Percentiles rank a stretch among this genome's conserved stretches.
Evolutionary conservation across 2,888 invertebrate genomes (phyloP).

Genomic region (Syrphus vitripennis): DNA sequence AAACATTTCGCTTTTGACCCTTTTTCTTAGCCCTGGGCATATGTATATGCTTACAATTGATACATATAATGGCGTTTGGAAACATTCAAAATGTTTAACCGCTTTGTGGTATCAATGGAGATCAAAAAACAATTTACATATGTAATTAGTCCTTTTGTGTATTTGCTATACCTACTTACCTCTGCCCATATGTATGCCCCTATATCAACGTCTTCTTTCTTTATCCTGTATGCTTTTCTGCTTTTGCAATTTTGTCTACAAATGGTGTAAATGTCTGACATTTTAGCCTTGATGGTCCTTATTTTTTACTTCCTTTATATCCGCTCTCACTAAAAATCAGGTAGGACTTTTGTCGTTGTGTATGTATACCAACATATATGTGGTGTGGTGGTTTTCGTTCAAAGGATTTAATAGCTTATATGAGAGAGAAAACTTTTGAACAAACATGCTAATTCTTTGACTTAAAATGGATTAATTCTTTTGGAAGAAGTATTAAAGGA

Average conservation of each 20-base stretch:
- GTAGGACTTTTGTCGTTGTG: constrained; percentile 16
- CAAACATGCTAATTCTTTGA: constrained; percentile 62
- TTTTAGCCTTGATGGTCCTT: not conserved
- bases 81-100: constrained; percentile 67
- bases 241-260: constrained; percentile 5
- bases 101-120: constrained; percentile 72
- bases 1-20: constrained; percentile 52
- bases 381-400: constrained; percentile 22
- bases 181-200: not conserved
- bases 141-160: constrained; percentile 71
- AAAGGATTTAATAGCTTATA: constrained; percentile 44
- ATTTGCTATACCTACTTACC: not conserved
- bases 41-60: not conserved
- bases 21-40: constrained; percentile 26
- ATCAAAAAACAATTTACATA: constrained; percentile 74
- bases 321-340: constrained; percentile 1
- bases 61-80: not conserved
- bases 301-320: not conserved
- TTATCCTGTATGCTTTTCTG: not conserved
- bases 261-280: constrained; percentile 49
- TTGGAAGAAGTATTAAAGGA: constrained; percentile 29
- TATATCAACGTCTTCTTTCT: not conserved
- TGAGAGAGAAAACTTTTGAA: constrained; percentile 38
- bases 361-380: not conserved
- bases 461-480: constrained; percentile 58